Conservation (phyloP, 2,797 vertebrate genomes). For the Pteropus rufus region DNA sequence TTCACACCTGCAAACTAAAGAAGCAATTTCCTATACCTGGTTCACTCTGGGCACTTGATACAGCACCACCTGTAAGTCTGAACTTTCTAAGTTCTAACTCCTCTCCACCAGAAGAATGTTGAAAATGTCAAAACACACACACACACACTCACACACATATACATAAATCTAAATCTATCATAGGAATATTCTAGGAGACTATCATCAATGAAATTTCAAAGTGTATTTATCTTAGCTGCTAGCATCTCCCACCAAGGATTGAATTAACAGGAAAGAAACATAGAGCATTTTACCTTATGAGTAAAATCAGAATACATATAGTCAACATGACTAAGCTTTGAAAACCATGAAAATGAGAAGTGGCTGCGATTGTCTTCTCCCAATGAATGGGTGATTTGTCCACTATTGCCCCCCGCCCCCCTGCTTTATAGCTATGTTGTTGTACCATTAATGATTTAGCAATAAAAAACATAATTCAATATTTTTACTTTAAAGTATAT, state of each 20-base stretch:
- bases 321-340: background rate
- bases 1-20: constrained; percentile 5
- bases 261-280: background rate
- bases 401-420: background rate
- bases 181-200: background rate
- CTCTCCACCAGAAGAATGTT: background rate
- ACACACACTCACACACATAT: too few species aligned
- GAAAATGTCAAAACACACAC: background rate
- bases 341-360: background rate
- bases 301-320: constrained; percentile 22
- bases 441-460: background rate
- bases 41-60: background rate
- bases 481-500: background rate
- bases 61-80: background rate
- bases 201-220: background rate
- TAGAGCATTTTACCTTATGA: background rate
- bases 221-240: background rate
- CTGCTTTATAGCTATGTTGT: background rate
- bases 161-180: too few species aligned
- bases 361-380: background rate
- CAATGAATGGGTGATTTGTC: background rate
- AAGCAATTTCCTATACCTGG: constrained; percentile 43
- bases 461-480: background rate
- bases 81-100: constrained; percentile 2
- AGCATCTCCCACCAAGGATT: background rate